Base-by-base conservation (phyloP, 1,140 invertebrate species). In the Maniola jurtina region DNA sequence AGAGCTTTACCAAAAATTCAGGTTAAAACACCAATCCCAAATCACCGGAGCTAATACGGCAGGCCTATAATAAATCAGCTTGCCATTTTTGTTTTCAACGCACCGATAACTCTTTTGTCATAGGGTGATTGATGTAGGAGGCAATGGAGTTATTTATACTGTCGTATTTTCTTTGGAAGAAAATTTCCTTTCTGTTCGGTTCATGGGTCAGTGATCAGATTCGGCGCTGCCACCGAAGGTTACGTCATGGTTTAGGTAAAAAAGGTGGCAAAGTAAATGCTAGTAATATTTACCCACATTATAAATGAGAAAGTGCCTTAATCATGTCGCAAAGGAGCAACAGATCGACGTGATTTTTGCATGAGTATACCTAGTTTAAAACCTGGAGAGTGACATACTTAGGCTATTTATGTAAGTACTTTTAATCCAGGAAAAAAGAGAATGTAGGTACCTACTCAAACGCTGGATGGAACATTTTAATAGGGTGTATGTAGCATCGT, bases 61-160 rank as follows among this genome's bases (percentile, higher is more conserved):
- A 61, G 61, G 63, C 64, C 73, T 73, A 70, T 55, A 61, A 83
- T 90, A 90, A 90, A 90, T 89, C 86, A 86, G 69, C 62, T 78
- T 76, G 84, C 85, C 86, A 90, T 90, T 90, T 90, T 90, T 90
- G 88, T 90, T 90, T 88, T 90, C 88, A 90, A 88, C 88, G 86
- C 86, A 90, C 86, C 86, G 88, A 90, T 90, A 89, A 90, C 88
- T 90, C 88, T 90, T 90, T 90, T 90, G 88, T 90, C 88, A 88
- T 88, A 86, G 82, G 83, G 87, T 84, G 87, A 88, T 88, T 84
- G 87, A 88, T 88, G 86, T 86, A 88, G 86, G 83, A 84, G 78
- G 80, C 86, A 77, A 87, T 88, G 80, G 87, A 90, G 86, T 89
- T 90, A 90, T 90, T 90, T 90, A 90, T 90, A 88, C 84, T 83